These are phyloP conservation scores for Tipula helvola DNA, from an alignment of 2,888 invertebrate genomes.

Conservation along the genomic window DNA sequence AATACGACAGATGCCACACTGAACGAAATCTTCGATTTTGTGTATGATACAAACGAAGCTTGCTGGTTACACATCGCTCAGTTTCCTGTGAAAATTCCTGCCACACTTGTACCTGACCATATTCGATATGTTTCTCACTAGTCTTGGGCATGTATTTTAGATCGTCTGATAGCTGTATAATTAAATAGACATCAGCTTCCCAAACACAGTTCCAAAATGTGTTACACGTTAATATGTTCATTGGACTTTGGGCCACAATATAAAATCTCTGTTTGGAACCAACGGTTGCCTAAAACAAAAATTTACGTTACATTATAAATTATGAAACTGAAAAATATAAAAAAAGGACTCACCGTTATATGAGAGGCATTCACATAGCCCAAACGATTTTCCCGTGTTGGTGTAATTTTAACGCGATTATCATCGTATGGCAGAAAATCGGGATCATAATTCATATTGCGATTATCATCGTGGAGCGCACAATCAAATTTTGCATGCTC, in stretches of 20 bases:
- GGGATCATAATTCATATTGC: slow-evolving; percentile 36
- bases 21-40: slow-evolving; percentile 44
- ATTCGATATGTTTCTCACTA: slow-evolving; percentile 45
- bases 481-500: slow-evolving; percentile 56
- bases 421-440: slow-evolving; percentile 81
- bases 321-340: neutral
- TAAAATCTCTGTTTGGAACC: slow-evolving; percentile 75
- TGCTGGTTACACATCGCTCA: slow-evolving; percentile 49
- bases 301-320: too few relatives aligned
- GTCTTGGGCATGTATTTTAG: slow-evolving; percentile 48
- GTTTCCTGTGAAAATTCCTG: slow-evolving; percentile 54
- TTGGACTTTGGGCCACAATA: slow-evolving; percentile 45
- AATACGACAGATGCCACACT: slow-evolving; percentile 74
- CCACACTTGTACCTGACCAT: slow-evolving; percentile 60
- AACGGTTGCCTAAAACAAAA: slow-evolving; percentile 54
- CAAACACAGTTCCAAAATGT: slow-evolving; percentile 85
- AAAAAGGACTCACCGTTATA: slow-evolving; percentile 49
- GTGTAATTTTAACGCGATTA: slow-evolving; percentile 71
- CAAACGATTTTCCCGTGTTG: slow-evolving; percentile 66
- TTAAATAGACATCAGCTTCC: slow-evolving; percentile 73
- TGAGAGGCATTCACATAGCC: slow-evolving; percentile 92
- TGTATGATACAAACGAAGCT: slow-evolving; percentile 44
- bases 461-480: slow-evolving; percentile 59
- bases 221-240: slow-evolving; percentile 28
- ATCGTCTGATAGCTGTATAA: slow-evolving; percentile 63